A percentile compares a stretch with the other conserved stretches of the same genome.
Evolutionary conservation across 2,888 invertebrate genomes (phyloP).

Genomic region (Micropterix aruncella): DNA sequence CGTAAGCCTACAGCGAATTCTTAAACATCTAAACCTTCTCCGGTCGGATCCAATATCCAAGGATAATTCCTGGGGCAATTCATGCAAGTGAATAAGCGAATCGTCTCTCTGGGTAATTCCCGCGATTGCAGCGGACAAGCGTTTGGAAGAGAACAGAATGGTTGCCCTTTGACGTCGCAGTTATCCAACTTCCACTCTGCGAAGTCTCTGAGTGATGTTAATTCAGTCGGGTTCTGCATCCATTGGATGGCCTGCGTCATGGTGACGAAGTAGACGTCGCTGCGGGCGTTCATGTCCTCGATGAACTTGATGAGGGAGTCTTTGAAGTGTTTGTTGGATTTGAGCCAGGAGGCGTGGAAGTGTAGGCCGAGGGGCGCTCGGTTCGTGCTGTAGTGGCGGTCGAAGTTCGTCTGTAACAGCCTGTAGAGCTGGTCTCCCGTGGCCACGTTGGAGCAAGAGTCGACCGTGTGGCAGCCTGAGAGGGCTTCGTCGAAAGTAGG

Average conservation of each 20-base stretch:
- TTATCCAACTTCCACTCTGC: constrained; percentile 93
- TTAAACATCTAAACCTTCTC: constrained; percentile 84
- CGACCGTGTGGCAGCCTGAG: constrained; percentile 89
- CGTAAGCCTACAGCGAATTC: too few species aligned
- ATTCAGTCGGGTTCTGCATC: constrained; percentile 91
- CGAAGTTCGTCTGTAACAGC: constrained; percentile 87
- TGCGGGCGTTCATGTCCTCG: constrained; percentile 78
- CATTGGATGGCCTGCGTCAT: constrained; percentile 86
- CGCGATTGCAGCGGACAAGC: constrained; percentile 80
- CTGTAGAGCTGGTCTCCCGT: constrained; percentile 89
- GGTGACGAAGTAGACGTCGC: constrained; percentile 88
- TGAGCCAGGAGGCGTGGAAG: constrained; percentile 90
- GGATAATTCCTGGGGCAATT: constrained; percentile 93
- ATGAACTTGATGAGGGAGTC: constrained; percentile 87
- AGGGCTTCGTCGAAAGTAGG: constrained; percentile 79
- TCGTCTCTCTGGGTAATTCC: constrained; percentile 83
- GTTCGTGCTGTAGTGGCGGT: constrained; percentile 82
- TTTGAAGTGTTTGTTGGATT: constrained; percentile 85
- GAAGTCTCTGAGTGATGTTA: constrained; percentile 77
- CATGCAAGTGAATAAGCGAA: constrained; percentile 89
- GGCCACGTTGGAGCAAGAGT: constrained; percentile 86
- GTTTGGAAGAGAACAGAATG: constrained; percentile 84
- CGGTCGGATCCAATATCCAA: constrained; percentile 89
- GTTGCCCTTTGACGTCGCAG: constrained; percentile 88
- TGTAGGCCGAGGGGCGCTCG: constrained; percentile 79